Base-by-base conservation (phyloP, 2,797 vertebrate genomes). In the Paguma larvata region DNA sequence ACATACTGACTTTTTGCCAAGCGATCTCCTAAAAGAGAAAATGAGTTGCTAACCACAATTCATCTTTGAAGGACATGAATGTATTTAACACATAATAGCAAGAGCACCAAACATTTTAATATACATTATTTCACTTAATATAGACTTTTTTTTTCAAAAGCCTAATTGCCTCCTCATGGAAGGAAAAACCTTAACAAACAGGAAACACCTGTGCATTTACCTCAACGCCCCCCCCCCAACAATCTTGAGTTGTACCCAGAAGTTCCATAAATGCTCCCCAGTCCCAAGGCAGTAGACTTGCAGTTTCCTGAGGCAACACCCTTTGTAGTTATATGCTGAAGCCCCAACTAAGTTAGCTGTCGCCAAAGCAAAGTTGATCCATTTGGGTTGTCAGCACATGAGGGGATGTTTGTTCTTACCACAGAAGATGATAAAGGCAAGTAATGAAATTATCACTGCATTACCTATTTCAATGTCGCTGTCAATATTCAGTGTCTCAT, bases 391-490 rank as follows among this genome's bases (percentile, higher is more conserved):
- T 59, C 73, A 38, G 44, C n/a, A 56, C 41, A 34, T 0, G 3
- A 44, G 14, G 19, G 62, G 10, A 5, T 48, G 70, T 59, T 80
- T 38, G 10, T 18, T 89, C 11, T 84, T 34, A 78, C 46, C 53
- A 1, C 4, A 96, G 91, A 18, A 48, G 68, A 44, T 46, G 21
- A 89, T 14, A 63, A 62, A 48, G 78, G 10, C 2, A 83, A 77
- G 5, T 4, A 38, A 85, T 51, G 6, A 95, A 86, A 44, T 63
- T 0, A 63, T 32, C 19, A 25, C 13, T 13, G n/a, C 10, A 0
- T 90, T 98, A 99, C 99, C 99, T 98, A 97, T 99, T 98, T 99
- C 99, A 72, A 99, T 98, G 94, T 99, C 97, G 27, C 99, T 99
- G 73, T 99, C 99, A 62, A 99, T 99, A 92, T 99, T 98, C 90